A percentile compares a stretch with the other conserved stretches of the same genome.
Evolutionary conservation across 2,797 vertebrate species (phyloP).

Genomic region (Liasis olivaceus): DNA sequence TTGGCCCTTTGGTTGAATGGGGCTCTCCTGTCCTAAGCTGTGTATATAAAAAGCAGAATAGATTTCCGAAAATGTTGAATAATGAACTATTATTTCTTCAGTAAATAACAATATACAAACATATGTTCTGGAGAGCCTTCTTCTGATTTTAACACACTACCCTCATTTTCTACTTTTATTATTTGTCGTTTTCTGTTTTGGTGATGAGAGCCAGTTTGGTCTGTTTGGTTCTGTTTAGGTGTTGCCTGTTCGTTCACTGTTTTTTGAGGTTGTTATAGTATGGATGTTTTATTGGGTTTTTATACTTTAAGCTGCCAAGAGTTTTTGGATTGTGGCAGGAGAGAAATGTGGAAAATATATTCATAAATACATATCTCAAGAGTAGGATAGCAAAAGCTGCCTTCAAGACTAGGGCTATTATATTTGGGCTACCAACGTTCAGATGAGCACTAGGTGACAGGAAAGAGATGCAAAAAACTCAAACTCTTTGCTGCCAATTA

Average conservation of each 20-base stretch:
- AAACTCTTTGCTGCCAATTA: not conserved
- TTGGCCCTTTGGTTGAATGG: not conserved
- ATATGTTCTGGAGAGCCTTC: not conserved
- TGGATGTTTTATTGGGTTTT: not conserved
- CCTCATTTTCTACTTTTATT: not conserved
- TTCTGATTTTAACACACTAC: not conserved
- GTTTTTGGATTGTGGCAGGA: not conserved
- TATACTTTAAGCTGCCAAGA: not conserved
- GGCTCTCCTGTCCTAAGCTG: not conserved
- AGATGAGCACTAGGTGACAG: not conserved
- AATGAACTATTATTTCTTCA: not conserved
- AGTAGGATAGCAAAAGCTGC: not conserved
- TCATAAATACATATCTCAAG: not conserved
- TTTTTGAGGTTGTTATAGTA: not conserved
- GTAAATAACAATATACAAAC: not conserved
- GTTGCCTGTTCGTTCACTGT: not conserved
- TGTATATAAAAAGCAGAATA: not conserved
- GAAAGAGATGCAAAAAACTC: not conserved
- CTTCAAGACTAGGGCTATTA: not conserved
- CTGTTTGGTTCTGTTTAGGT: not conserved
- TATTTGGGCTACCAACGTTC: not conserved
- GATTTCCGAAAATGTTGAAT: not conserved
- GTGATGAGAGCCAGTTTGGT: too few species aligned
- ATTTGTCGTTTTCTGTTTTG: not conserved
- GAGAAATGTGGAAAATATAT: not conserved